Evolutionary conservation across 2,797 vertebrate species (phyloP), one percentile per base, ranked within the genome.

Genomic region (Syngnathus rostellatus): DNA sequence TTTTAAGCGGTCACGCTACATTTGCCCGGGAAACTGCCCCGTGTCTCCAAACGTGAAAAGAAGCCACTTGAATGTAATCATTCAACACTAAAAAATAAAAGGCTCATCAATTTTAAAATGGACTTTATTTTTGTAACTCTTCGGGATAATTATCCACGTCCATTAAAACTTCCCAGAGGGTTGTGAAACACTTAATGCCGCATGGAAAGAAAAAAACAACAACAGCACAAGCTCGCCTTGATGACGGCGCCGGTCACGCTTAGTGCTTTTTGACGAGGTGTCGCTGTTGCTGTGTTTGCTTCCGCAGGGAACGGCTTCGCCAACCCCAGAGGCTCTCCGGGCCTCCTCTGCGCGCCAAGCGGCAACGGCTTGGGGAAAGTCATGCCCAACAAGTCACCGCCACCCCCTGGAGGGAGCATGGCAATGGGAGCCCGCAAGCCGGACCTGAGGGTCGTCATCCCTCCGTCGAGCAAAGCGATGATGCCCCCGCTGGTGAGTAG

Each of bases 401-500:
- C 97, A 69, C 96, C 95, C 40, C 94, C 95, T 57, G 96, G 95
- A 78, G 92, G 93, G 75, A 94, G 77, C 83, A 93, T 97, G 73
- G 94, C 90, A 79, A 95, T 98, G 91, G 95, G 93, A 82, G 90
- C 87, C 86, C 93, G 95, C 76, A 99, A 98, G 82, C 96, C 96
- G 19, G 97, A 99, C 87, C 93, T 99, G 45, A 93, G 96, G 69
- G 97, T 99, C 25, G 95, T 99, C 83, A 99, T 99, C 84, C 97
- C 97, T 1, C 93, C 96, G 65, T 94, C 95, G 63, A 96, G 94
- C 92, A 99, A 99, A 90, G 93, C 94, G 83, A 95, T 97, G 94
- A 98, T 99, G 97, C 95, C 96, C 62, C 95, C 97, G 37, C 77
- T 98, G 94, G 97, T 99, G 90, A 93, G 93, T 91, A 77, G n/a